These are phyloP conservation scores for Podarcis lilfordi DNA, from an alignment of 2,797 vertebrate genomes.

Conservation along the genomic window DNA sequence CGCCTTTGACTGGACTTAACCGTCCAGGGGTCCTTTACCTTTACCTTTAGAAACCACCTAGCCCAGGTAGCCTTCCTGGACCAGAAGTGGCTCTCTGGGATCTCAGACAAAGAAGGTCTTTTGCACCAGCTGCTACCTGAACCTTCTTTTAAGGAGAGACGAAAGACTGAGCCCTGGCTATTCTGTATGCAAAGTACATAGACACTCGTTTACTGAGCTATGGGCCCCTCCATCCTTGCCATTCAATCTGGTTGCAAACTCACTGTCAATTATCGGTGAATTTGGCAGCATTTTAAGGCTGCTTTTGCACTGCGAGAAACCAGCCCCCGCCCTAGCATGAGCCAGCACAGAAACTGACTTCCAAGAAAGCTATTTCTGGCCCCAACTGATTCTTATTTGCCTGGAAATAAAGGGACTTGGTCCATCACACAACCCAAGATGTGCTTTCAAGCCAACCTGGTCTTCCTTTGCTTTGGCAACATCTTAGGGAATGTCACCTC, in stretches of 20 bases:
- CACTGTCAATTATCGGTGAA: neutral
- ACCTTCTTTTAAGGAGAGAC: too few relatives aligned
- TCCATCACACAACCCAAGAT: neutral
- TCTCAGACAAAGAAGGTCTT: too few relatives aligned
- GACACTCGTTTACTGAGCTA: neutral
- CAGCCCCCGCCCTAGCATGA: neutral
- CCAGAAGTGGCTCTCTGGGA: too few relatives aligned
- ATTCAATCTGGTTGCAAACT: neutral
- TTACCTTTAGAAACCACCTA: too few relatives aligned
- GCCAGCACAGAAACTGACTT: constrained; percentile 13
- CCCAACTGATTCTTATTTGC: neutral
- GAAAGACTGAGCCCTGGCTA: neutral
- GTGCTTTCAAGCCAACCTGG: constrained; percentile 14
- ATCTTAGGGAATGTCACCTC: neutral
- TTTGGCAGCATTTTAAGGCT: constrained; percentile 15
- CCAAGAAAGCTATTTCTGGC: constrained; percentile 49
- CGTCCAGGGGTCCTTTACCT: too few relatives aligned
- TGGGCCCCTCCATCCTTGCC: neutral
- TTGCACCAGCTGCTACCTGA: too few relatives aligned
- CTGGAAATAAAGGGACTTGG: constrained; percentile 31
- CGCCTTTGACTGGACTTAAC: too few relatives aligned
- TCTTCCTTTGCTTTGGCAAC: constrained; percentile 16
- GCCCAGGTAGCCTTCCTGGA: too few relatives aligned
- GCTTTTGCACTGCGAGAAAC: constrained; percentile 19
- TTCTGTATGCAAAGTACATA: neutral